Evolutionary conservation across 2,113 vertebrate species (phyloP), one percentile per base, ranked within the genome.

Genomic region (Peucedramus taeniatus): DNA sequence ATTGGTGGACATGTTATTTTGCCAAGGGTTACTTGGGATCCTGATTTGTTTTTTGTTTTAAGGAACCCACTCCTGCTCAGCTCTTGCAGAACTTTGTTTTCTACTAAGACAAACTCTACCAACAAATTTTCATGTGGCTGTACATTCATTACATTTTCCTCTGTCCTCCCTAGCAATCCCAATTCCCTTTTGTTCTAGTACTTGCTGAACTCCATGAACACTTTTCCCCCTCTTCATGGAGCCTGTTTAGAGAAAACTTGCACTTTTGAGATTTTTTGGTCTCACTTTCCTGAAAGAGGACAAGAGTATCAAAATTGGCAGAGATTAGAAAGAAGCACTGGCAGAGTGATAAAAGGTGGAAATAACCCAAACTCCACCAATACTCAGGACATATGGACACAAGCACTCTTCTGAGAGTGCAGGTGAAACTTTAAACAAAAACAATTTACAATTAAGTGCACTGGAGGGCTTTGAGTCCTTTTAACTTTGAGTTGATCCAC

Each of bases 51-150:
- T 49, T 40, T 13, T 9, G 24, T 71, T 88, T 86, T 66, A 80
- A 63, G 33, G 27, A 12, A 66, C 10, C 9, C 20, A 10, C 3
- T 68, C 33, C n/a, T 60, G 8, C 42, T 35, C 35, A 42, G 42
- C 27, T 82, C 37, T 60, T 35, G 13, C 21, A 75, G 60, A 39
- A 7, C 8, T 60, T 65, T 53, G 15, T 1, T 65, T 63, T 44
- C 63, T 77, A 39, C 4, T 18, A 83, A 60, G 33, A 69, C 10
- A 4, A 9, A 13, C 16, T 75, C 42, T 44, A 59, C 37, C 31
- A 78, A 39, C 19, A 42, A 7, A 64, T 76, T 59, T 54, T 60
- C 39, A 56, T 0, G 0, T 5, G 6, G 31, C 22, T 4, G 1
- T 21, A 33, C 18, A 16, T 39, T 49, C 4, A 60, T 2, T 24